A percentile compares a stretch with the other conserved stretches of the same genome.
These are phyloP conservation scores for Drosophila quadrilineata DNA, from an alignment of 1,140 invertebrate species.

Conservation along the genomic window DNA sequence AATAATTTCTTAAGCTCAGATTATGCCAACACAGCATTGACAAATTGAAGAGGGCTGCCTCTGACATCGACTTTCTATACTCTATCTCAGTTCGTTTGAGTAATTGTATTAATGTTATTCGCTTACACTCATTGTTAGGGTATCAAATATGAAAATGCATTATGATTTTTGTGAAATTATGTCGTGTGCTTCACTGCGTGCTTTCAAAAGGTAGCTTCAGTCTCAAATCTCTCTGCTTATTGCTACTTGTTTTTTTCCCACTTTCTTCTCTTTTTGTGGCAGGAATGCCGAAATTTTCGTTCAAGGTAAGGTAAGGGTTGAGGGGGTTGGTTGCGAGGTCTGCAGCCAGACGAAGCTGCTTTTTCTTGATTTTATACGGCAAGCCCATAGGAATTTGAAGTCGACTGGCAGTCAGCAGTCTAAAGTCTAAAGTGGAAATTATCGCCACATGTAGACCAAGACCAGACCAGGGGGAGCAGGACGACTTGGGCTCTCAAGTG, in stretches of 20 bases:
- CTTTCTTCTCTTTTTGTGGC: too few species aligned
- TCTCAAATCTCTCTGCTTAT: conserved; percentile 1
- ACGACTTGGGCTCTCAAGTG: conserved; percentile 48
- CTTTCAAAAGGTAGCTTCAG: conserved; percentile 44
- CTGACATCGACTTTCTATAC: too few species aligned
- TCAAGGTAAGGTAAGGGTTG: not conserved
- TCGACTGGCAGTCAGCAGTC: conserved; percentile 28
- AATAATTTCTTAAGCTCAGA: not conserved
- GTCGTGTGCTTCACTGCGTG: conserved; percentile 58
- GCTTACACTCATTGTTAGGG: not conserved
- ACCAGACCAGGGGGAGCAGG: conserved; percentile 9
- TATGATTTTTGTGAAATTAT: conserved; percentile 53
- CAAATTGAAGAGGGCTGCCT: too few species aligned
- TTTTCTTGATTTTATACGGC: conserved; percentile 40
- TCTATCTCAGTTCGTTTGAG: not conserved
- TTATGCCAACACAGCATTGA: not conserved
- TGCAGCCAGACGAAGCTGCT: conserved; percentile 36
- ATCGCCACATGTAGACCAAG: conserved; percentile 43
- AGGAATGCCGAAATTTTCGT: conserved; percentile 16
- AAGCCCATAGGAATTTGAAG: conserved; percentile 46
- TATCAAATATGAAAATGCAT: conserved; percentile 40
- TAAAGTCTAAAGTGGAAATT: conserved; percentile 66
- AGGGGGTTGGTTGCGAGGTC: not conserved
- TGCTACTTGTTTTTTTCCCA: not conserved
- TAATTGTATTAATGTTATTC: not conserved